Conservation (phyloP, 2,113 vertebrate genomes). For the Alectura lathami region DNA sequence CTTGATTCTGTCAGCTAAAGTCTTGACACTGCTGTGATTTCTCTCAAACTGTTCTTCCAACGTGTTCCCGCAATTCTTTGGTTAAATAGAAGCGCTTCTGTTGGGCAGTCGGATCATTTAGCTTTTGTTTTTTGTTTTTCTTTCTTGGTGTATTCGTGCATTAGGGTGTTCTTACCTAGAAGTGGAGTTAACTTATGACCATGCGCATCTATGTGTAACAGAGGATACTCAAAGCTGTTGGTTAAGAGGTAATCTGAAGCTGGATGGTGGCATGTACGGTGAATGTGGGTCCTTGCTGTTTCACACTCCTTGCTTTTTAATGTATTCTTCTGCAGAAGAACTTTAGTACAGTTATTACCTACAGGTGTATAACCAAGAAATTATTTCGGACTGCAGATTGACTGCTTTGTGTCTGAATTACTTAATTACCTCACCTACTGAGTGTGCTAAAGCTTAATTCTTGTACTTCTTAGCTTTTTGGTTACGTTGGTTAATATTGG, state of each 20-base stretch:
- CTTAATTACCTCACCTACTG: background rate
- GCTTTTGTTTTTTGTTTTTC: background rate
- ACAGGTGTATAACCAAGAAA: background rate
- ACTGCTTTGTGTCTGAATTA: background rate
- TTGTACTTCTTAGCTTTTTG: background rate
- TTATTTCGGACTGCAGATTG: background rate
- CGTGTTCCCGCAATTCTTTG: rapidly evolving
- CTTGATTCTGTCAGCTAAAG: background rate
- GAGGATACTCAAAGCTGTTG: too few relatives aligned
- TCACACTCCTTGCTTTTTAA: background rate
- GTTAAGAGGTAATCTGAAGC: background rate
- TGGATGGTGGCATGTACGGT: background rate
- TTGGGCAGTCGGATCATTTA: background rate
- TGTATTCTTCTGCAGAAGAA: rapidly evolving
- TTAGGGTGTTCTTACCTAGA: rapidly evolving
- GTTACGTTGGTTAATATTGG: too few relatives aligned
- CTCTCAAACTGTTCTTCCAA: background rate
- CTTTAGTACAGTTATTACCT: background rate
- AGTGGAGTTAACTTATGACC: background rate
- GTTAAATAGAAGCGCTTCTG: background rate
- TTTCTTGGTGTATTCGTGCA: background rate
- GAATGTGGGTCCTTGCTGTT: background rate
- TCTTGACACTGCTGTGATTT: background rate
- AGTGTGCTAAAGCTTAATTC: background rate
- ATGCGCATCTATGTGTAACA: rapidly evolving